Evolutionary conservation across 2,888 invertebrate genomes (phyloP).

Genomic region (Syritta pipiens): DNA sequence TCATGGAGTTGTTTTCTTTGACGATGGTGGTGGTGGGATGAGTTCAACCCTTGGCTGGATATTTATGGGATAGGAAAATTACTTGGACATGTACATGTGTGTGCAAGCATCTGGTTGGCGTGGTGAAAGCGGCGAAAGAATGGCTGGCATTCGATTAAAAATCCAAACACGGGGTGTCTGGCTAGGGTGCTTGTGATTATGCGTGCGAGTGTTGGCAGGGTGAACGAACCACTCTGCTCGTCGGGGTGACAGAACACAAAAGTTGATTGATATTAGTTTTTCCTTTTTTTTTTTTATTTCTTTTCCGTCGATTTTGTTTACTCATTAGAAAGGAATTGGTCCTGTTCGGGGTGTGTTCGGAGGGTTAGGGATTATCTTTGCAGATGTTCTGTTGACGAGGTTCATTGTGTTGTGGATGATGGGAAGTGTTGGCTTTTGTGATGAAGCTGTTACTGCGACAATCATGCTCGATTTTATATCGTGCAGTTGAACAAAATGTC

Average conservation of each 20-base stretch:
- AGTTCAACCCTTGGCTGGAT: conserved; percentile 30
- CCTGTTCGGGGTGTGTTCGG: not conserved
- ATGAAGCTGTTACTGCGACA: too few relatives aligned
- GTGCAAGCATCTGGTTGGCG: not conserved
- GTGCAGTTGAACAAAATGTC: too few relatives aligned
- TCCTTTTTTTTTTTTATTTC: not conserved
- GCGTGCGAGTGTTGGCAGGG: not conserved
- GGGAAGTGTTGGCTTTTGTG: too few relatives aligned
- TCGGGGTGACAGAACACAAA: conserved; percentile 23
- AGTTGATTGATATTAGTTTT: conserved; percentile 13
- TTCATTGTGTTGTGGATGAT: too few relatives aligned
- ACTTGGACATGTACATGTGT: conserved; percentile 36
- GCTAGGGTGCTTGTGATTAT: conserved; percentile 25
- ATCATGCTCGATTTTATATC: too few relatives aligned
- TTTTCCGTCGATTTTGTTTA: not conserved
- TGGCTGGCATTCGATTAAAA: conserved; percentile 45
- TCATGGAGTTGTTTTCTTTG: conserved; percentile 2
- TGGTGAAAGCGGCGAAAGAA: conserved; percentile 12
- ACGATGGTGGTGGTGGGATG: conserved; percentile 28
- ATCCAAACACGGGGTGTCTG: conserved; percentile 34
- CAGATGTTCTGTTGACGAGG: too few relatives aligned
- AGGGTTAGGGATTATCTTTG: too few relatives aligned
- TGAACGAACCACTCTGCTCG: not conserved
- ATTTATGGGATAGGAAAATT: conserved; percentile 48
- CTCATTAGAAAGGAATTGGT: not conserved